Conservation (phyloP, 1,140 invertebrate genomes). For the Listronotus bonariensis region DNA sequence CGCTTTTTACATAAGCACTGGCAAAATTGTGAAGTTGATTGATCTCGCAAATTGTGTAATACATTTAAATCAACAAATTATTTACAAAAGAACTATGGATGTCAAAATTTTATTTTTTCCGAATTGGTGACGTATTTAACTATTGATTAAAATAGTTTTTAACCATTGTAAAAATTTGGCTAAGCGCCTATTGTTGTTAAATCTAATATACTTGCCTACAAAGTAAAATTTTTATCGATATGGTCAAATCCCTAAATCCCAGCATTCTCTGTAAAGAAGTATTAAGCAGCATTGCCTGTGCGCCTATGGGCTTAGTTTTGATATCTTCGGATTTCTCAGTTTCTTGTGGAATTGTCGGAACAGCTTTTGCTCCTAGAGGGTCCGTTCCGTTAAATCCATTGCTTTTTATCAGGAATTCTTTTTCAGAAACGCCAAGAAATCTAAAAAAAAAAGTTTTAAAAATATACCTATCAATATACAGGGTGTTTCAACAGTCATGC, state of each 20-base stretch:
- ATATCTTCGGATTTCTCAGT: conserved; percentile 30
- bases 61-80: no score
- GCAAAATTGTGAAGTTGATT: no score
- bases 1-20: no score
- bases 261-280: conserved; percentile 58
- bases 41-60: no score
- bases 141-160: no score
- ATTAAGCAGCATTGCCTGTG: conserved; percentile 59
- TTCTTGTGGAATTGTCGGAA: conserved; percentile 51
- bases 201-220: conserved; percentile 40
- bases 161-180: no score
- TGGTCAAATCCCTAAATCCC: conserved; percentile 60
- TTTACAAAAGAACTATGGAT: no score
- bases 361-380: conserved; percentile 60
- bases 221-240: conserved; percentile 61
- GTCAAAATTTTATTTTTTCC: no score
- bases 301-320: conserved; percentile 52
- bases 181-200: no score
- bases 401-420: conserved; percentile 53
- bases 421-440: conserved; percentile 35
- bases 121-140: no score
- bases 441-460: conserved; percentile 2
- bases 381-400: conserved; percentile 57
- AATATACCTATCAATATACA: no score
- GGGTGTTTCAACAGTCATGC: no score